Evolutionary conservation across 2,113 vertebrate species (phyloP), one percentile per base, ranked within the genome.

Genomic region (Syngnathoides biaculeatus): DNA sequence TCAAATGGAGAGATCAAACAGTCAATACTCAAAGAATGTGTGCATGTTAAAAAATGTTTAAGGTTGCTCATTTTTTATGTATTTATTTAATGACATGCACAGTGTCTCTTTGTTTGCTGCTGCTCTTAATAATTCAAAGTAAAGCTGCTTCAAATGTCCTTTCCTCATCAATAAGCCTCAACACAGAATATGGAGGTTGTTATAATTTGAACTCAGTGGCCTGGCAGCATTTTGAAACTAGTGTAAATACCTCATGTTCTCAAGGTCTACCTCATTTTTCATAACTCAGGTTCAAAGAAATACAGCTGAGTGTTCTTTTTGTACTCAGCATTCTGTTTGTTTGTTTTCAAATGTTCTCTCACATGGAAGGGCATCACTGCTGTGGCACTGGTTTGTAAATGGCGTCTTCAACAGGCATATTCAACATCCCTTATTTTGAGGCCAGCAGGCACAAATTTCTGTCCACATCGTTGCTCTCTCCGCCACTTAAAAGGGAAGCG

Each of bases 51-150:
- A 9, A 12, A 22, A 2, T 22, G 52, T 8, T 42, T 42, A 42
- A 20, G 7, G 24, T n/a, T 22, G 43, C 64, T 19, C 8, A 22
- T 10, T 42, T 61, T 78, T 68, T 67, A 12, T 24, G 0, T 22
- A 12, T 56, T n/a, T 58, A 0, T 68, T 38, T 48, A 42, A 72
- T 67, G 19, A 30, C 60, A 19, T 64, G 45, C 19, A 5, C 39
- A 8, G 0, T 60, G 52, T 71, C 48, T 68, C 22, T 58, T 8
- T 35, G 53, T 61, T 67, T 43, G 8, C 26, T 71, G 57, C 38
- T 2, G 2, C 35, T 19, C 10, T 77, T 30, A 80, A 79, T 81
- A 75, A 81, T 79, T 79, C 26, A 79, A 56, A 65, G 27, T 22
- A 62, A 78, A 75, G 64, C 56, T 58, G 53, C 71, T 68, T 72